phyloP scores from a whole-genome alignment of 1,140 invertebrate genomes.

The Eumaeus atala region DNA sequence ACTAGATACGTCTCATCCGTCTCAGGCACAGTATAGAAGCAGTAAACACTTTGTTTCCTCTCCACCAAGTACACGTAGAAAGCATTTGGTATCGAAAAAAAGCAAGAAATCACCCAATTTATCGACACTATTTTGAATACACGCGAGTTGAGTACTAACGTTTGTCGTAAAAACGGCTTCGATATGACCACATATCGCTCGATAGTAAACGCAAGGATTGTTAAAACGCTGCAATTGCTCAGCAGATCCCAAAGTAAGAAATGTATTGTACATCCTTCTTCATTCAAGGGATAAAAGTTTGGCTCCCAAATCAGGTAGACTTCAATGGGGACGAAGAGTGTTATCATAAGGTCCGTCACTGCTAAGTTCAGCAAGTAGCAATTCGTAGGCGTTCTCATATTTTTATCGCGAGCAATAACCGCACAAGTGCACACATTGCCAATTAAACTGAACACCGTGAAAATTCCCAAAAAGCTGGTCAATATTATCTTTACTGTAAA shows the following conservation, averaged over 20 bases:
- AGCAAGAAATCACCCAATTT: constrained; percentile 81
- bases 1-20: constrained; percentile 78
- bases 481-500: constrained; percentile 83
- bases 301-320: constrained; percentile 89
- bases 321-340: constrained; percentile 86
- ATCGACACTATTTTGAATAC: constrained; percentile 82
- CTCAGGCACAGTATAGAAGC: constrained; percentile 69
- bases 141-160: constrained; percentile 85
- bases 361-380: constrained; percentile 95
- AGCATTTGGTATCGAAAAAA: constrained; percentile 85
- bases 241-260: constrained; percentile 90
- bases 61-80: constrained; percentile 80
- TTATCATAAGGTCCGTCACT: constrained; percentile 90
- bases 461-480: constrained; percentile 84
- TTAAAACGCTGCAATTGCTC: constrained; percentile 93
- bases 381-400: constrained; percentile 93
- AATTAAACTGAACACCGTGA: constrained; percentile 88
- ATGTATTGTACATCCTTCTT: constrained; percentile 87
- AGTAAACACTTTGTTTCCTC: constrained; percentile 66
- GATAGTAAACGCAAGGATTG: constrained; percentile 86
- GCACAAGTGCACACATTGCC: constrained; percentile 95
- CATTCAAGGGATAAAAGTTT: constrained; percentile 90
- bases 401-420: constrained; percentile 91
- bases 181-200: constrained; percentile 87
- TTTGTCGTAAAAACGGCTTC: constrained; percentile 84